These are phyloP conservation scores for Platycnemis pennipes DNA, from an alignment of 2,888 invertebrate genomes.

Conservation along the genomic window DNA sequence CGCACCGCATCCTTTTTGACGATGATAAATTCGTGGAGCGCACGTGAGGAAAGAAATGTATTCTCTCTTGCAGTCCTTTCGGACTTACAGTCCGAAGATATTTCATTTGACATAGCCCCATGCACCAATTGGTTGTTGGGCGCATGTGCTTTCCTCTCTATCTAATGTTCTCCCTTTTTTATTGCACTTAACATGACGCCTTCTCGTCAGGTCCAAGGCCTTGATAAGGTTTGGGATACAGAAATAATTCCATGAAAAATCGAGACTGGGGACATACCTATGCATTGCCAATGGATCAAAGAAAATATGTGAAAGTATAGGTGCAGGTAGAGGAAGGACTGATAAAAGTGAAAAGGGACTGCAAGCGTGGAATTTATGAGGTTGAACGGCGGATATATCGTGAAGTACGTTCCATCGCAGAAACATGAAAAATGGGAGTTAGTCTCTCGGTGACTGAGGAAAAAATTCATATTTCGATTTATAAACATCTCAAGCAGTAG, in stretches of 20 bases:
- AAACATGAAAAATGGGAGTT: background rate
- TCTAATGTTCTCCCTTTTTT: background rate
- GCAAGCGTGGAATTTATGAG: background rate
- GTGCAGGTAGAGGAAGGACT: background rate
- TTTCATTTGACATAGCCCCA: too few species aligned
- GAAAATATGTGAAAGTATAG: background rate
- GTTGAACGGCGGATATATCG: background rate
- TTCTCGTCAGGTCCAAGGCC: background rate
- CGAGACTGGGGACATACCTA: background rate
- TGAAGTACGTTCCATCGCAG: background rate
- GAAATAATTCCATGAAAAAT: background rate
- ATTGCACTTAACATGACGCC: background rate
- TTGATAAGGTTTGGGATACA: background rate
- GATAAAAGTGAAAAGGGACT: too few species aligned
- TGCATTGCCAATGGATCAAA: background rate
- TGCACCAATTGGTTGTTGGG: too few species aligned
- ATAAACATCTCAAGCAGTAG: background rate
- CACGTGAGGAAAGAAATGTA: background rate
- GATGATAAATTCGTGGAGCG: constrained; percentile 46
- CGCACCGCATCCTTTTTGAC: constrained; percentile 33
- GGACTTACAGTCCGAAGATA: too few species aligned
- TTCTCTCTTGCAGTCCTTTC: too few species aligned
- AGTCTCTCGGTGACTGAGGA: background rate
- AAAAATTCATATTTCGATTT: constrained; percentile 10
- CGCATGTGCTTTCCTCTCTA: background rate